phyloP scores from a whole-genome alignment of 2,888 invertebrate genomes.

The Noctua janthina region DNA sequence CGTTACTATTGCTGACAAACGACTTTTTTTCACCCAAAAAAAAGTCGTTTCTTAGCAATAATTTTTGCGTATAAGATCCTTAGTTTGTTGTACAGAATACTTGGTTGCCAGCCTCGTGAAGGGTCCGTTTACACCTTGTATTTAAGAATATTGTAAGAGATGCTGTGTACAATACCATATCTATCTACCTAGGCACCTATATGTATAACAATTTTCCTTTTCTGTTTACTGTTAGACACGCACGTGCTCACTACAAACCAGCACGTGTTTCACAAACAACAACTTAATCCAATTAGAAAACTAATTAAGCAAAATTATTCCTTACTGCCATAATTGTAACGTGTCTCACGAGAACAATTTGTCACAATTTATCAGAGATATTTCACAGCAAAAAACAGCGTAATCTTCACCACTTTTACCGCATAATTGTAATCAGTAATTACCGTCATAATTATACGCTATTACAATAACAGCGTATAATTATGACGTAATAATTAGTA shows the following conservation, averaged over 20 bases:
- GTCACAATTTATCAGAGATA: conserved; percentile 65
- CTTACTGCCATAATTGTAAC: conserved; percentile 34
- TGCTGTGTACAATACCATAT: not conserved
- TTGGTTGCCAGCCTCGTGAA: too few relatives aligned
- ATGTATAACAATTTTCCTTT: conserved; percentile 29
- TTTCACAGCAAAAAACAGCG: conserved; percentile 47
- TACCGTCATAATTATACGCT: not conserved
- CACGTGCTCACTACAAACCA: conserved; percentile 16
- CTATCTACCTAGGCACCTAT: not conserved
- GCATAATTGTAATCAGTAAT: conserved; percentile 52
- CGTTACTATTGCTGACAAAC: too few relatives aligned
- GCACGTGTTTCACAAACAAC: conserved; percentile 49
- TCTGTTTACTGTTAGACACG: conserved; percentile 8
- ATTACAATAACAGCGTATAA: not conserved
- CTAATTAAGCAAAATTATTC: conserved; percentile 46
- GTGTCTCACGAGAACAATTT: conserved; percentile 58
- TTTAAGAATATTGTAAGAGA: too few relatives aligned
- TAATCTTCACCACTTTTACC: conserved; percentile 57
- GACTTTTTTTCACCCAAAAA: too few relatives aligned
- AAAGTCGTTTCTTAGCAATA: too few relatives aligned
- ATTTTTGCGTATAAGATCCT: too few relatives aligned
- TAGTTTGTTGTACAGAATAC: too few relatives aligned
- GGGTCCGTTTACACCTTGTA: too few relatives aligned
- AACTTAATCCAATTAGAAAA: conserved; percentile 52
- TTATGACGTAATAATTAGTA: too few relatives aligned